Base-by-base conservation (phyloP, 2,888 invertebrate genomes). In the Unio delphinus region DNA sequence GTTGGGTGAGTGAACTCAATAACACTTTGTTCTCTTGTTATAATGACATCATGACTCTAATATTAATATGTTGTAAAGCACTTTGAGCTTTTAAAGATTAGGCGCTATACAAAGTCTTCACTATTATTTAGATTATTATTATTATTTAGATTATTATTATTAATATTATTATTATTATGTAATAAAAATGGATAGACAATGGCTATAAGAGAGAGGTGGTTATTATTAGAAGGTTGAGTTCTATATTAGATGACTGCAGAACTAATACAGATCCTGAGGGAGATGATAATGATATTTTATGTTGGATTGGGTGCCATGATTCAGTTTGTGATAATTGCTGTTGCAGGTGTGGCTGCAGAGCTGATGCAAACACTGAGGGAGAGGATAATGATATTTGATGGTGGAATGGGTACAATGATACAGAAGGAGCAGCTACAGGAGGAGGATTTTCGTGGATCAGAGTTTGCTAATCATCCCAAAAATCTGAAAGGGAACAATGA, bases 331-430 rank as follows among this genome's bases (percentile, higher is more conserved):
- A 23, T 61, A 34, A 11, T 45, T 45, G 45, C 45, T 61, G 64
- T 65, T 75, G 17, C 68, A 84, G 83, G 69, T 61, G 55, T 80
- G 7, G 61, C 61, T 58, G 66, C 65, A 61, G 77, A 75, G 67
- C 58, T 67, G 61, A 70, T 62, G 17, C 66, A 66, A 4, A 84
- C 85, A 11, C 69, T 90, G 64, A 79, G 80, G 71, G 80, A 90
- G 68, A 84, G 91, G 54, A 92, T 92, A 68, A 88, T 92, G 86
- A 87, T 92, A 26, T 90, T 92, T 77, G 92, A 92, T 88, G 92
- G 92, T 55, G 92, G 92, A 15, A 92, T 92, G 92, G 92, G 92
- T n/a, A 92, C 92, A 7, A 92, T 92, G 92, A 92, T 92, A 65
- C 90, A 92, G 79, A 82, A 87, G 65, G 87, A 91, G 67, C 83